Base-by-base conservation (phyloP, 1,140 invertebrate genomes). In the Drosophila malerkotliana region DNA sequence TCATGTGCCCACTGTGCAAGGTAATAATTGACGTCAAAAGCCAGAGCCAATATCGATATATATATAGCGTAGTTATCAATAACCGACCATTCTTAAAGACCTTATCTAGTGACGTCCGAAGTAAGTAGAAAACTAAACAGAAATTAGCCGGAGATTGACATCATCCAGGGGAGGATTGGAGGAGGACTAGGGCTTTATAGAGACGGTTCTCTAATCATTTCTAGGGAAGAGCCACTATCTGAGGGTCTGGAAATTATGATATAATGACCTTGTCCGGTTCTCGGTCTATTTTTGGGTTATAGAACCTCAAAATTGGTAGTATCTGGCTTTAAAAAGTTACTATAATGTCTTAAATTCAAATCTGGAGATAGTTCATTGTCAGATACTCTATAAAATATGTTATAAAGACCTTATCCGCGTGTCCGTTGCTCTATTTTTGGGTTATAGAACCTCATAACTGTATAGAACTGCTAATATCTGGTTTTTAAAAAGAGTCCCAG, bases 1-100 rank as follows among this genome's bases (percentile, higher is more conserved):
- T 90, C 49, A 80, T 91, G 74, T 92, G 91, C 48, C 91, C 91
- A 49, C 76, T 92, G 14, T 92, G 91, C 73, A 88, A 91, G 81
- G 89, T 90, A 76, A 63, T 28, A 44, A 44, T 62, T 67, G 69
- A 73, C 71, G 71, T 73, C 69, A 73, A 49, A 73, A 41, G 2
- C 44, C n/a, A n/a, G 9, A 10, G 21, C 18, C 9, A 24, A 44
- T 44, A 44, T 44, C 28, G n/a, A n/a, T n/a, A n/a, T n/a, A n/a
- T n/a, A n/a, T n/a, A n/a, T n/a, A n/a, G n/a, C n/a, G n/a, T n/a
- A n/a, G 55, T 12, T 69, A 58, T 69, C 55, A 55, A 63, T 66
- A 63, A 4, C 34, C 34, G 34, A 12, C 34, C 34, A 37, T 21
- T 18, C 15, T 21, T 57, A 28, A 30, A 6, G 3, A 1, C 28